Percentiles rank a stretch among this genome's conserved stretches.
Conservation (phyloP, 2,888 invertebrate species). For the Malthinus flaveolus region DNA sequence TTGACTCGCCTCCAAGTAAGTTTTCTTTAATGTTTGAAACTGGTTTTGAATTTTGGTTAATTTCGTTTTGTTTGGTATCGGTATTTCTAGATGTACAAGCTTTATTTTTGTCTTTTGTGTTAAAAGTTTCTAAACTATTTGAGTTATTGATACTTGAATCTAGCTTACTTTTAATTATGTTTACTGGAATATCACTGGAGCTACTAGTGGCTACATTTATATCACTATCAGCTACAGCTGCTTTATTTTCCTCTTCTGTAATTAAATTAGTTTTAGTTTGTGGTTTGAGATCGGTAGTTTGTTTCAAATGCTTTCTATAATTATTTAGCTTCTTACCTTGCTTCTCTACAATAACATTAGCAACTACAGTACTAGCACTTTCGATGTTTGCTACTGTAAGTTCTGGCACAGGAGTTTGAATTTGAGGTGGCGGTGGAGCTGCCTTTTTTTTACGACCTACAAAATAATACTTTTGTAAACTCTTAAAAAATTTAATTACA, state of each 20-base stretch:
- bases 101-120: no score
- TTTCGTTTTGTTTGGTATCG: not conserved
- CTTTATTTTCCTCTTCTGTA: slow-evolving; percentile 3
- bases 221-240: slow-evolving; percentile 2
- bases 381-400: slow-evolving; percentile 43
- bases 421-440: slow-evolving; percentile 61
- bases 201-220: slow-evolving; percentile 3
- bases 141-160: not conserved
- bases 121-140: not conserved
- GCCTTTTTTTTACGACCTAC: slow-evolving; percentile 63
- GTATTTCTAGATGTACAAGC: not conserved
- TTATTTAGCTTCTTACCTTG: slow-evolving; percentile 15
- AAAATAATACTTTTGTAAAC: slow-evolving; percentile 27
- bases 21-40: slow-evolving; percentile 16
- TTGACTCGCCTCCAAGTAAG: slow-evolving; percentile 2
- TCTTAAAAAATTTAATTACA: not conserved
- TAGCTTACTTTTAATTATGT: slow-evolving; percentile 21
- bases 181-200: slow-evolving; percentile 4
- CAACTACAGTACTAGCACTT: slow-evolving; percentile 52
- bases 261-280: not conserved
- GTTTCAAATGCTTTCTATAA: not conserved
- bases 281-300: no score
- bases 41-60: slow-evolving; percentile 7
- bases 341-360: slow-evolving; percentile 42
- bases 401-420: slow-evolving; percentile 39